Percentiles rank a stretch among this genome's conserved stretches.
Evolutionary conservation across 1,140 invertebrate genomes (phyloP).

Genomic region (Leptonema lineaticorne): DNA sequence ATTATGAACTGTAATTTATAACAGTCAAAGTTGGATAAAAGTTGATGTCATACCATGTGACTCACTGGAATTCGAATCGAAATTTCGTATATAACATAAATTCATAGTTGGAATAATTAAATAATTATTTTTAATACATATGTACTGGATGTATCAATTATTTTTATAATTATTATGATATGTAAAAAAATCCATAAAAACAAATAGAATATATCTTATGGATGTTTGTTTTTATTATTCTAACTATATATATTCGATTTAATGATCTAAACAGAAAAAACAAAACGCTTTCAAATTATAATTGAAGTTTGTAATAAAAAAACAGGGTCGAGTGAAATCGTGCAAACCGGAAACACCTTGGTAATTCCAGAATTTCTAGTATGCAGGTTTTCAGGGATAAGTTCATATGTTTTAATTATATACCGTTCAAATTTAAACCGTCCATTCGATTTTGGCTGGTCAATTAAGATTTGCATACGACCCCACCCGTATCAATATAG

Average conservation of each 20-base stretch:
- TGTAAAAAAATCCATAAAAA: too few relatives aligned
- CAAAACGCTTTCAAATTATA: not conserved
- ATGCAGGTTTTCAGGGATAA: slow-evolving; percentile 4
- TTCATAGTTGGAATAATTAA: not conserved
- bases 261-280: not conserved
- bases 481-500: not conserved
- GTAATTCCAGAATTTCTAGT: not conserved
- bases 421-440: slow-evolving; percentile 36
- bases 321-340: not conserved
- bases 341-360: not conserved
- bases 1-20: not conserved
- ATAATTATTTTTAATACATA: not conserved
- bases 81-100: not conserved
- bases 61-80: not conserved
- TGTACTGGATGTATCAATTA: too few relatives aligned
- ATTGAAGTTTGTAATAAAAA: not conserved
- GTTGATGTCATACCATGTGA: not conserved
- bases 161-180: too few relatives aligned
- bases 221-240: not conserved
- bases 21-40: not conserved
- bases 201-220: too few relatives aligned
- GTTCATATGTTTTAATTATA: slow-evolving; percentile 35
- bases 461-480: slow-evolving; percentile 41
- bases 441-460: slow-evolving; percentile 33
- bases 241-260: not conserved